Percentiles rank a stretch among this genome's conserved stretches.
These are phyloP conservation scores for Okapia johnstoni DNA, from an alignment of 2,113 vertebrate genomes.

Conservation along the genomic window DNA sequence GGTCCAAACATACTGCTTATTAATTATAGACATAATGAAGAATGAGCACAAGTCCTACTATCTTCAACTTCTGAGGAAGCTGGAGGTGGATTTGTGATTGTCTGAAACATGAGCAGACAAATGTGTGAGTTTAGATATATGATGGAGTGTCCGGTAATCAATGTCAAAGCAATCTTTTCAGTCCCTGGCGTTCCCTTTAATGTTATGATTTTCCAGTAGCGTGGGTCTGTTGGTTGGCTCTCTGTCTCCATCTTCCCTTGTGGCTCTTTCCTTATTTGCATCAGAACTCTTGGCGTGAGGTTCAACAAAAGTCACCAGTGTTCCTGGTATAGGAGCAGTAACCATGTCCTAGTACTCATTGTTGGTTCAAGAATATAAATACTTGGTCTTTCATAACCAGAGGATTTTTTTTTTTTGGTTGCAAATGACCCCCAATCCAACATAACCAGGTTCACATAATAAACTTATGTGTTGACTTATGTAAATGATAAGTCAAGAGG, in stretches of 20 bases:
- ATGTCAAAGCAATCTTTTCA: neutral
- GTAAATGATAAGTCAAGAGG: neutral
- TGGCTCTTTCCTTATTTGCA: neutral
- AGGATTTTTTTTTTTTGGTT: neutral
- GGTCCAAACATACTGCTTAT: neutral
- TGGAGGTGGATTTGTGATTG: neutral
- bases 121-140: neutral
- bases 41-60: neutral
- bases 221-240: neutral
- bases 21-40: neutral
- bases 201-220: neutral
- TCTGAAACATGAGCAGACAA: neutral
- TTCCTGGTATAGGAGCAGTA: neutral
- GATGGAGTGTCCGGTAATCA: neutral
- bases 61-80: neutral
- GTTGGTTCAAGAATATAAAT: neutral
- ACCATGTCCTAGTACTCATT: neutral
- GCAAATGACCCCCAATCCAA: neutral
- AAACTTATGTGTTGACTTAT: neutral
- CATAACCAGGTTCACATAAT: neutral
- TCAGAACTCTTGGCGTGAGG: neutral
- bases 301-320: neutral
- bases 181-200: neutral
- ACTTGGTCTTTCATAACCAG: neutral
- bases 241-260: neutral